Evolutionary conservation across 2,797 vertebrate species (phyloP).

Genomic region (Mormyrops boulengeri): DNA sequence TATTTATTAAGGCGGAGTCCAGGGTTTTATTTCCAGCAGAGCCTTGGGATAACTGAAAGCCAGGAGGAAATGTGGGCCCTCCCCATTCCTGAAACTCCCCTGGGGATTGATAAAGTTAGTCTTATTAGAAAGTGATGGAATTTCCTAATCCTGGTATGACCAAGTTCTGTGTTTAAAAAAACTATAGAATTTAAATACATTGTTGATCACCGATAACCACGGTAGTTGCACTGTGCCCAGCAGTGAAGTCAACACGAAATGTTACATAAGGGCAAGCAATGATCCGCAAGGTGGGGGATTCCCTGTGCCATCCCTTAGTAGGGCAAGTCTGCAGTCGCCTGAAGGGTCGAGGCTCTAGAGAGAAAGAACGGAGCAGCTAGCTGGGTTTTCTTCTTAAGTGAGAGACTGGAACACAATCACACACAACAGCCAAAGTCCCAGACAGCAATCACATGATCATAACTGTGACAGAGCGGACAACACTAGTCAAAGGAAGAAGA

Average conservation of each 20-base stretch:
- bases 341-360: slow-evolving; percentile 3
- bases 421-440: neutral
- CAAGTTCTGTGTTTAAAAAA: neutral
- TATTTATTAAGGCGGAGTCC: neutral
- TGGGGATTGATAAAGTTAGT: neutral
- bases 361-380: neutral
- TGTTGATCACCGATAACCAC: neutral
- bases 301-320: neutral
- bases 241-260: neutral
- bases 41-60: neutral
- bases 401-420: neutral
- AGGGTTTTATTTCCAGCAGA: too few relatives aligned
- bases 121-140: neutral
- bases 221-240: neutral
- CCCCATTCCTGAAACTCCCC: neutral
- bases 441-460: neutral
- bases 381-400: neutral
- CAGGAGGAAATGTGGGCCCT: neutral
- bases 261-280: neutral
- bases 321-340: neutral
- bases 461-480: neutral
- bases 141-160: neutral
- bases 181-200: neutral
- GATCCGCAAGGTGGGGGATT: neutral
- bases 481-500: neutral